Conservation (phyloP, 2,113 vertebrate species). For the Melanerpes formicivorus region DNA sequence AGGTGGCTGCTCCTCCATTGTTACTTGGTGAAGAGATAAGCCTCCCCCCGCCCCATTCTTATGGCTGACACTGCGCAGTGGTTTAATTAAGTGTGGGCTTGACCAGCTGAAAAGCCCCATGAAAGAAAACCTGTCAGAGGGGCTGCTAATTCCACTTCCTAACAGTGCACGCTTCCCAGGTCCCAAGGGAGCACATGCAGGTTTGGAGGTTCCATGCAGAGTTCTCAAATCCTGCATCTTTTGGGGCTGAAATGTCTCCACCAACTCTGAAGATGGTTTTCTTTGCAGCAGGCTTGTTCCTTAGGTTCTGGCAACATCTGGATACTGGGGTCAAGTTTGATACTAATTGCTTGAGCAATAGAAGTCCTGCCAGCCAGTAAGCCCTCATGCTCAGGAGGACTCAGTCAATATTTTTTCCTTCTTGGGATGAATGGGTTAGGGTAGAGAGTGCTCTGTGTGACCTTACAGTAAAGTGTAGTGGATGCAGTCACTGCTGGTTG, state of each 20-base stretch:
- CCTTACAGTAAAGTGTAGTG: background rate
- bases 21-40: conserved; percentile 8
- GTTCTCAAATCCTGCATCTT: background rate
- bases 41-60: background rate
- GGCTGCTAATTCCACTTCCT: conserved; percentile 33
- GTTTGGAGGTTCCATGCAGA: background rate
- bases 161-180: background rate
- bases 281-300: background rate
- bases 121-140: conserved; percentile 30
- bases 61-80: conserved; percentile 34
- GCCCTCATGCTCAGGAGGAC: background rate
- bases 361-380: background rate
- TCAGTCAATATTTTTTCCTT: background rate
- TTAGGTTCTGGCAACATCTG: background rate
- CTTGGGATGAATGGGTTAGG: background rate
- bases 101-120: conserved; percentile 48
- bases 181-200: background rate
- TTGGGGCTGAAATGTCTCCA: background rate
- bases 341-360: background rate
- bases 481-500: background rate
- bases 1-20: background rate
- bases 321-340: background rate
- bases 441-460: background rate
- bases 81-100: conserved; percentile 51
- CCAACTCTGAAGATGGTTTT: background rate